Base-by-base conservation (phyloP, 2,797 vertebrate genomes). In the Emys orbicularis region DNA sequence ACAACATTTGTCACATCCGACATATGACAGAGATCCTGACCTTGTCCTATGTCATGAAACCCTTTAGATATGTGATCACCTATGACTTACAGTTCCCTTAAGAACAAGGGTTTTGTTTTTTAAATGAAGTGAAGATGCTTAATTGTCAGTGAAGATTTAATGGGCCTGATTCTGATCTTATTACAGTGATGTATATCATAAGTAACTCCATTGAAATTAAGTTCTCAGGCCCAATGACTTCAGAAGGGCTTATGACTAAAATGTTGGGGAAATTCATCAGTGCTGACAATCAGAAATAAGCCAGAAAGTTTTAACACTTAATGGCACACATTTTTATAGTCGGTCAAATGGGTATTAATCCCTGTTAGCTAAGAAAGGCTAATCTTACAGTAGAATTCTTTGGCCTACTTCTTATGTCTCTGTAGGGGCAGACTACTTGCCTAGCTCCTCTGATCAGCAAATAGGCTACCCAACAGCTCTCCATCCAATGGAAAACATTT, bases 191-290 rank as follows among this genome's bases (percentile, higher is more conserved):
- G 37, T 81, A 2, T 2, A 29, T 85, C 37, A 34, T 8, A 81
- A 25, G 18, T 31, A 88, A 91, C 27, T 77, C 27, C 13, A 16
- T 9, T 47, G 41, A 77, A 54, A 19, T 37, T 49, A 27, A 72
- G 21, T 6, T 19, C 1, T 37, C 5, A 31, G 1, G 13, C 61
- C 15, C 3, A 0, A 0, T 56, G 49, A 29, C 76, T 93, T 83
- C 31, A 53, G 10, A 59, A 59, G 41, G 4, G 53, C 61, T 88
- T 72, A 72, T 41, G n/a, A 23, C n/a, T 72, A 68, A 53, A 37
- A 23, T 44, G 11, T 8, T 18, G 16, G 53, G 21, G 34, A 16
- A 37, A 23, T 8, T 68, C 47, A 19, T 76, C 41, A 77, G 13
- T 79, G 3, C 41, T 92, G 27, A 57, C 52, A 44, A 88, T 4